Evolutionary conservation across 2,797 vertebrate species (phyloP), one percentile per base, ranked within the genome.

Genomic region (Coreius guichenoti): DNA sequence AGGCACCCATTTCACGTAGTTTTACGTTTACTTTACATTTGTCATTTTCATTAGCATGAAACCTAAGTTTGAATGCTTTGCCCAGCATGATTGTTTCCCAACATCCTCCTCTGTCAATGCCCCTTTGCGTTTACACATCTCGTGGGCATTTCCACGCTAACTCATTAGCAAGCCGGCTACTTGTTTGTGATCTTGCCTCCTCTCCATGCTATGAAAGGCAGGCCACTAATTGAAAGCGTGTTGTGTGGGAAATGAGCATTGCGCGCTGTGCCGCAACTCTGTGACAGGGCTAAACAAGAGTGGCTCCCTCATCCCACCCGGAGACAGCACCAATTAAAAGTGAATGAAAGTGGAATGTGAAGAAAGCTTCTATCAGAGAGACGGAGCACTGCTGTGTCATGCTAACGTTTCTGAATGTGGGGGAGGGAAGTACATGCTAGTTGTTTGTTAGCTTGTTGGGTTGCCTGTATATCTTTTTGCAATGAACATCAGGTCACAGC

Each of bases 281-380:
- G 69, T 89, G 88, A 89, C 89, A 85, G 85, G 86, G 84, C 86
- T 90, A 87, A 89, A 77, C 80, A 77, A 86, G 84, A 86, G 85
- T 69, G 63, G 70, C 58, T 87, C 79, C 75, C 76, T 79, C 51
- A 63, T 86, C 70, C 86, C 83, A 82, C 84, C 83, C 69, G 31
- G 69, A 90, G 88, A 88, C 89, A 90, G 88, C 72, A 74, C 81
- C 91, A 93, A 92, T 93, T 92, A 92, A 90, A 90, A 70, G 67
- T 73, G 51, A 86, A 69, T 58, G 87, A 89, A 91, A 88, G 82
- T 65, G 83, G 83, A 82, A 79, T 43, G 80, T 79, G 72, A 51
- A 51, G 70, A 87, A 81, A 65, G 51, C 77, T 43, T 54, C 76
- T 76, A 78, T 87, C 83, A 83, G 68, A 80, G 47, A 79, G 26